Percentiles rank a stretch among this genome's conserved stretches.
Conservation (phyloP, 2,888 invertebrate genomes). For the Candidula unifasciata region DNA sequence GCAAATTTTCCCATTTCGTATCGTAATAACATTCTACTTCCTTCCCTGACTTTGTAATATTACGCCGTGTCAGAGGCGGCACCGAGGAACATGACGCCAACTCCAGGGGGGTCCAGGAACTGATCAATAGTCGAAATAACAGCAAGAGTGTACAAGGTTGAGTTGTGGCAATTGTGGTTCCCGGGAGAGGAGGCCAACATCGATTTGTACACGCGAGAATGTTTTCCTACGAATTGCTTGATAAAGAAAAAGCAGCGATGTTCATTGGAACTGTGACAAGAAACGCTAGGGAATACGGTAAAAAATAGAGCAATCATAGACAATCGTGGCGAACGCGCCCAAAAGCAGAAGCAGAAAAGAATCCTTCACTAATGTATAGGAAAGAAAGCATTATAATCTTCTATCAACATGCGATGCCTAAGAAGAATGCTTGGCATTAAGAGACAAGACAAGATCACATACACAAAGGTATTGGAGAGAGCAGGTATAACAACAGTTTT, state of each 20-base stretch:
- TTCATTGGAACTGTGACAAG: too few species aligned
- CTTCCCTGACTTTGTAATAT: neutral
- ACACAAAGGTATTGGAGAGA: too few species aligned
- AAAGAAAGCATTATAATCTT: too few species aligned
- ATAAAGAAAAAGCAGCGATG: neutral
- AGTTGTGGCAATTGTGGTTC: slow-evolving; percentile 22
- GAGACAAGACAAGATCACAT: too few species aligned
- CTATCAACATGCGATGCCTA: too few species aligned
- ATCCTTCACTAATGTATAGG: too few species aligned
- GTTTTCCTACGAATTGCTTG: neutral
- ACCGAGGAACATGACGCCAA: neutral
- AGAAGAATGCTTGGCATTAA: too few species aligned
- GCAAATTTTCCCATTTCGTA: neutral
- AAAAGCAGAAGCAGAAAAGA: too few species aligned
- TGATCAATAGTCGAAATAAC: neutral
- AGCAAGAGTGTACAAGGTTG: neutral
- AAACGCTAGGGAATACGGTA: too few species aligned
- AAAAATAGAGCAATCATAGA: too few species aligned
- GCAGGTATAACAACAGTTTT: too few species aligned
- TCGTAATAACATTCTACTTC: neutral
- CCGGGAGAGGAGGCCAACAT: neutral
- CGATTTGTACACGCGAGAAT: neutral
- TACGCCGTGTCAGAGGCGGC: neutral
- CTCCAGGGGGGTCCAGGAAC: neutral
- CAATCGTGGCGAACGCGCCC: too few species aligned